These are phyloP conservation scores for Coracopsis vasa DNA, from an alignment of 2,113 vertebrate species.

Conservation along the genomic window DNA sequence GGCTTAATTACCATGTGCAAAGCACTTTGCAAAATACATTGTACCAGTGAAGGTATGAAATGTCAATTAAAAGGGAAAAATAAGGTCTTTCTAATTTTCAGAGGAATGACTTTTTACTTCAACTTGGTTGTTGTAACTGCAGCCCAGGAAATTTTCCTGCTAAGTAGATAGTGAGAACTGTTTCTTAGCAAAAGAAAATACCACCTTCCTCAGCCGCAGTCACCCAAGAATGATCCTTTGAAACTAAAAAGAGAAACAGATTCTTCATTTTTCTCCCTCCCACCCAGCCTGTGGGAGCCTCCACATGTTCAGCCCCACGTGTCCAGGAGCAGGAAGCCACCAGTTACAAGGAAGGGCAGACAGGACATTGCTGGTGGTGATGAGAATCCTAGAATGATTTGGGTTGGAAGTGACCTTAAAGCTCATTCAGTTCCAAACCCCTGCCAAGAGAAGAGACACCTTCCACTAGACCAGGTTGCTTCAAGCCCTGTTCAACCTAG, in stretches of 20 bases:
- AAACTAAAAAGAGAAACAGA: neutral
- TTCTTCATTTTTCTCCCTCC: neutral
- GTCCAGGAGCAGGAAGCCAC: neutral
- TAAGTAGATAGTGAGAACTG: neutral
- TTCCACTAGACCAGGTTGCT: no score
- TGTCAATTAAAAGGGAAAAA: conserved; percentile 35
- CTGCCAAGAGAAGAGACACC: no score
- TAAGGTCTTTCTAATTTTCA: conserved; percentile 39
- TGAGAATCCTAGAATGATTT: neutral
- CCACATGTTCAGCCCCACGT: neutral
- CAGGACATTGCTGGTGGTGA: neutral
- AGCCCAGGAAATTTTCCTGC: neutral
- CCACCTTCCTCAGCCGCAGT: neutral
- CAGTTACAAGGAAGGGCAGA: neutral
- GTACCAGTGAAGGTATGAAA: neutral
- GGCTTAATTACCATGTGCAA: neutral
- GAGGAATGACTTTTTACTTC: conserved; percentile 40
- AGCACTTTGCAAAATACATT: neutral
- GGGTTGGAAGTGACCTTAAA: no score
- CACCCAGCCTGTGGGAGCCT: neutral
- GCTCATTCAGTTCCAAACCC: no score
- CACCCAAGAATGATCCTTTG: neutral
- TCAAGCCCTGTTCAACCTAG: no score
- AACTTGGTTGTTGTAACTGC: neutral
- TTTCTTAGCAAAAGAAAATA: neutral